phyloP scores from a whole-genome alignment of 2,797 vertebrate species.

The Myiotriccus ornatus region DNA sequence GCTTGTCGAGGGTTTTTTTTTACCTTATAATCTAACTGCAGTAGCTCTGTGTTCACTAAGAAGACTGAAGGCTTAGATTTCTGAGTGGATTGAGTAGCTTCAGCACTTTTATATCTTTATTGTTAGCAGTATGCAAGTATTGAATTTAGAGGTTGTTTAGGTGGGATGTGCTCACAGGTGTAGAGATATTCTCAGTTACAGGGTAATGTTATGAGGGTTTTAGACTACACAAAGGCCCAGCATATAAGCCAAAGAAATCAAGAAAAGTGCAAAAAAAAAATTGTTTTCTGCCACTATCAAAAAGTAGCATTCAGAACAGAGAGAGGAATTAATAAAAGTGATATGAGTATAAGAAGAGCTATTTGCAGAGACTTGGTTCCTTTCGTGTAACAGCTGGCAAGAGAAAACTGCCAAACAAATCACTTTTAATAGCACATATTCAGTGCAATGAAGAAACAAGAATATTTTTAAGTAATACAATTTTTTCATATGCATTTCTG shows the following conservation, averaged over 20 bases:
- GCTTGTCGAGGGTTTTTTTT: background rate
- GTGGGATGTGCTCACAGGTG: background rate
- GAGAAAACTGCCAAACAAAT: background rate
- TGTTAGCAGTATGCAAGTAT: background rate
- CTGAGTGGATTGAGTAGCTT: background rate
- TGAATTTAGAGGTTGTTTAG: background rate
- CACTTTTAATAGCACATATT: background rate
- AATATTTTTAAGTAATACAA: constrained; percentile 15
- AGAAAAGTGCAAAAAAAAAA: accelerated
- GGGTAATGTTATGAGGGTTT: background rate
- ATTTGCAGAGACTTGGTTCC: background rate
- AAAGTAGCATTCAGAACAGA: background rate
- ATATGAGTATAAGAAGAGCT: background rate
- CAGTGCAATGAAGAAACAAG: background rate
- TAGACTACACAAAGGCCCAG: background rate
- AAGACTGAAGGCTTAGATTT: background rate
- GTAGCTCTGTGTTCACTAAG: background rate
- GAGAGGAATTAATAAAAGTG: background rate
- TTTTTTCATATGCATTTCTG: constrained; percentile 39
- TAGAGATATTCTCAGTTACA: background rate
- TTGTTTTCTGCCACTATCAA: background rate
- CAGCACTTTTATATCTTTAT: background rate
- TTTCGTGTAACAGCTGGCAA: background rate
- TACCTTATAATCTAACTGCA: background rate
- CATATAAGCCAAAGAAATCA: background rate